Evolutionary conservation across 2,113 vertebrate species (phyloP), one percentile per base, ranked within the genome.

Genomic region (Rhinogobius similis): DNA sequence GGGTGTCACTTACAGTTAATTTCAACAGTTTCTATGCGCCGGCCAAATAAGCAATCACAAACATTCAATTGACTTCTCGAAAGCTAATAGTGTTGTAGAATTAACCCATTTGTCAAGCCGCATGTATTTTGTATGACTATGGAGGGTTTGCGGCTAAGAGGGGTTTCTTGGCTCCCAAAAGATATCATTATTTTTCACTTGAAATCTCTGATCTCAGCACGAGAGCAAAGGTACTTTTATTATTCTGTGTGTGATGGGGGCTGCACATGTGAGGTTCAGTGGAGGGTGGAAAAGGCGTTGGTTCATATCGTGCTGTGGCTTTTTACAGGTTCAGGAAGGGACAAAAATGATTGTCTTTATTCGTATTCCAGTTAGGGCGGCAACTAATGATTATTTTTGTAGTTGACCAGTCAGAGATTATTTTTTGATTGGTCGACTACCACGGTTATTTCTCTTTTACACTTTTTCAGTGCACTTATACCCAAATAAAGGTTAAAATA

Each of bases 111-210:
- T 68, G 83, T 84, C 71, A 79, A 75, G 58, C 71, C 38, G 41
- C 24, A 0, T 72, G 73, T 87, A 77, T 24, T 53, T 44, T 77
- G 72, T 83, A 81, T 73, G 67, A 63, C 3, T 55, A 1, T 73
- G 7, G 38, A 18, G 67, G 2, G 73, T 43, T 11, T 16, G 50
- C 26, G 63, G 44, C 63, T 27, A 21, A 48, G 67, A 70, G 65
- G 38, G 73, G 62, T 82, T 69, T 61, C 52, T 73, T 46, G 73
- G 81, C 69, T 88, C 86, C 87, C 80, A 82, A 62, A 71, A 84
- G 88, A 87, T 86, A 79, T 82, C 75, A 87, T 90, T 91, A 90
- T 87, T 77, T 82, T 82, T 70, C 65, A 84, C 77, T 85, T 80
- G 50, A 63, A 74, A 41, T 72, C 75, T 77, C 75, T 82, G 76